phyloP scores from a whole-genome alignment of 2,888 invertebrate species.

The Doris montereyensis region DNA sequence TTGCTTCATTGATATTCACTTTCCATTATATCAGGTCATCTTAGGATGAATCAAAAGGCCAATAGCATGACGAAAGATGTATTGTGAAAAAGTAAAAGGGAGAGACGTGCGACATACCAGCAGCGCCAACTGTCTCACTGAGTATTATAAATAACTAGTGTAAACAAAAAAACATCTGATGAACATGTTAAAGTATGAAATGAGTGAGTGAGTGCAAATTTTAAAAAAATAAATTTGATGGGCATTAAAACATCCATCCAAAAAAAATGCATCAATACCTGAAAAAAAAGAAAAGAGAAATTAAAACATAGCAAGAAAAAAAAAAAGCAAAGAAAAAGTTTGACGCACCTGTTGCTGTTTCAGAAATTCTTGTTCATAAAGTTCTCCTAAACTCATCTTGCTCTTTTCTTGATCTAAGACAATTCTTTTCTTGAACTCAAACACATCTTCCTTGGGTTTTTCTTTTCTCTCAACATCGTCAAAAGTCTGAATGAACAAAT shows the following conservation, averaged over 20 bases:
- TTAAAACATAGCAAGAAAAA: neutral
- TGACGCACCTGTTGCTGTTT: conserved; percentile 74
- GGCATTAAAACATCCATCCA: neutral
- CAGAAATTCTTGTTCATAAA: conserved; percentile 84
- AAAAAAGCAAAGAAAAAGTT: neutral
- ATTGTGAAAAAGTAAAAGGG: too few species aligned
- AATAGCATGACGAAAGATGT: too few species aligned
- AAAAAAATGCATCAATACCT: neutral
- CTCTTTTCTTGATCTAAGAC: conserved; percentile 94
- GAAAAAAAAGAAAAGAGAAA: neutral
- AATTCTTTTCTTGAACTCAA: conserved; percentile 89
- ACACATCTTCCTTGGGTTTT: conserved; percentile 86
- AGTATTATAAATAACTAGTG: too few species aligned
- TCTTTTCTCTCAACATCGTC: conserved; percentile 93
- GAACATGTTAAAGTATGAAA: too few species aligned
- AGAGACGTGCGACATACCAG: too few species aligned
- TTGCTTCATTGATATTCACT: too few species aligned
- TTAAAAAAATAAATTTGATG: neutral
- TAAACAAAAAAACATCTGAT: too few species aligned
- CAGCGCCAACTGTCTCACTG: too few species aligned
- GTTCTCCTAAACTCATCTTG: conserved; percentile 91
- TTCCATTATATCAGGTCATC: too few species aligned
- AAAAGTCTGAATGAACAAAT: too few species aligned
- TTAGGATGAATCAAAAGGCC: too few species aligned
- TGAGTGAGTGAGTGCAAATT: neutral